These are phyloP conservation scores for Pseudopleuronectes americanus DNA, from an alignment of 2,797 vertebrate genomes.

Conservation along the genomic window DNA sequence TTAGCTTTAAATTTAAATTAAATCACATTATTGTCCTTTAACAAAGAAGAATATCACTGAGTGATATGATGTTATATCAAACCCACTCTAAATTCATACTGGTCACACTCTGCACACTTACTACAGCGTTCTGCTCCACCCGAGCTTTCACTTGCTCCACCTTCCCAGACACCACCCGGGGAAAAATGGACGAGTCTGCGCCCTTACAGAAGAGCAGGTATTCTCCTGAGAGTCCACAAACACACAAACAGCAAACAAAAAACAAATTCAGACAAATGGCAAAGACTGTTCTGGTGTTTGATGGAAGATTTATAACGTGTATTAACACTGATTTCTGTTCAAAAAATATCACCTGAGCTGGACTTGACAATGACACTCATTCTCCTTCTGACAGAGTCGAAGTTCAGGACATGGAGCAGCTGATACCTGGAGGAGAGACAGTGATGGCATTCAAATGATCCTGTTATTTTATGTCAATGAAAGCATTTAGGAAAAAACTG, in stretches of 20 bases:
- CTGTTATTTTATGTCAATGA: neutral
- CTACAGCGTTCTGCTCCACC: constrained; percentile 96
- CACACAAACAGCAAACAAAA: constrained; percentile 16
- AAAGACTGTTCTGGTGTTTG: neutral
- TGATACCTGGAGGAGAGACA: constrained; percentile 86
- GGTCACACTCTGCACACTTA: constrained; percentile 76
- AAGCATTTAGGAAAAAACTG: no score
- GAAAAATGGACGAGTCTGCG: constrained; percentile 97
- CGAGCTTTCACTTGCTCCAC: constrained; percentile 92
- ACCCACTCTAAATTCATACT: neutral
- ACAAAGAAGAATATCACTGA: no score
- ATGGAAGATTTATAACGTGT: neutral
- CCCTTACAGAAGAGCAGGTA: constrained; percentile 97
- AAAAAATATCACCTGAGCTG: constrained; percentile 82
- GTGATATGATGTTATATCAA: neutral
- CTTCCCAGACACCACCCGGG: constrained; percentile 94
- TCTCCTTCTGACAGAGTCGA: constrained; percentile 95
- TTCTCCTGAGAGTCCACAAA: constrained; percentile 83
- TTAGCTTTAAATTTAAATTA: no score
- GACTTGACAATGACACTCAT: constrained; percentile 98
- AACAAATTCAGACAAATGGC: constrained; percentile 4
- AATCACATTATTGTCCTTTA: neutral
- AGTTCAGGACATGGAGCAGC: constrained; percentile 92
- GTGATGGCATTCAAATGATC: neutral
- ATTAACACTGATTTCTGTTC: neutral